These are phyloP conservation scores for Trachelus troglodyta DNA, from an alignment of 2,888 invertebrate genomes.

Conservation along the genomic window DNA sequence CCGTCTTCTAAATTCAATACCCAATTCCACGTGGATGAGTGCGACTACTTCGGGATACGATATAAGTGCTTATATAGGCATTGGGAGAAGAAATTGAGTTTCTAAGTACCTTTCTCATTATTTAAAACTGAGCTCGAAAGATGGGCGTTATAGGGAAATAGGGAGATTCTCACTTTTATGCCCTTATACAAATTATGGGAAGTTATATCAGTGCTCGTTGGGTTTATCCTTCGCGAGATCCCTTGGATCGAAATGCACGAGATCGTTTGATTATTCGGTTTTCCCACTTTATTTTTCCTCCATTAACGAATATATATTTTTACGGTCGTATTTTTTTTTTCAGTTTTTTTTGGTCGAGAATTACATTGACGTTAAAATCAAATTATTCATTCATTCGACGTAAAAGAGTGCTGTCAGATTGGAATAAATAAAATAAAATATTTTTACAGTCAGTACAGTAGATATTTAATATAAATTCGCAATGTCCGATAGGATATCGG, in stretches of 20 bases:
- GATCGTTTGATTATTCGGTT: background rate
- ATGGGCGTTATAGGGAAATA: background rate
- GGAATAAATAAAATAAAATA: background rate
- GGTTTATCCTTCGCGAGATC: background rate
- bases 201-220: background rate
- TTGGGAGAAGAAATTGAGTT: background rate
- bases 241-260: background rate
- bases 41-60: background rate
- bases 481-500: background rate
- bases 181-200: background rate
- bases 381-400: background rate
- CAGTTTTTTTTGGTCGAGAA: background rate
- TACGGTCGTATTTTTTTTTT: background rate
- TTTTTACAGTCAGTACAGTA: background rate
- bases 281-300: background rate
- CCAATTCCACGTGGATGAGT: slow-evolving; percentile 22
- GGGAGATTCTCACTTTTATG: background rate
- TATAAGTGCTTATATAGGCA: background rate
- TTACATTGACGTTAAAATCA: background rate
- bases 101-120: background rate
- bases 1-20: slow-evolving; percentile 25
- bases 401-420: background rate
- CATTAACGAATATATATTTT: background rate
- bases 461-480: background rate
- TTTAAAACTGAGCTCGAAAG: slow-evolving; percentile 4